These are phyloP conservation scores for Archaeoteleia sp. DNA, from an alignment of 2,888 invertebrate genomes.

Conservation along the genomic window DNA sequence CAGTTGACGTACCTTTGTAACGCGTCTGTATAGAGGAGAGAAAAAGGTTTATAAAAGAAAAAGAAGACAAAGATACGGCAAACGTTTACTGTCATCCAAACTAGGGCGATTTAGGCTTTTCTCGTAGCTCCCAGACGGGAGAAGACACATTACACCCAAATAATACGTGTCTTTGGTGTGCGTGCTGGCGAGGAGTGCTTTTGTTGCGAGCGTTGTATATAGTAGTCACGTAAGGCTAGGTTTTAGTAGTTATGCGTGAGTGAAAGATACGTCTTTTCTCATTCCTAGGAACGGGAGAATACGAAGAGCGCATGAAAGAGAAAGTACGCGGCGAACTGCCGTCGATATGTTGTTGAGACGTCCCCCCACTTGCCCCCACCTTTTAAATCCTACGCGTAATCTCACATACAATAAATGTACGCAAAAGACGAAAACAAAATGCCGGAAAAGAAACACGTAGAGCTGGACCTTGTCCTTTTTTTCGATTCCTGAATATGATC, in stretches of 20 bases:
- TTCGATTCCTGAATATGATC: too few relatives aligned
- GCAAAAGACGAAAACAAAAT: constrained; percentile 25
- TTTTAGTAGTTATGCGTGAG: constrained; percentile 24
- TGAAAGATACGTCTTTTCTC: constrained; percentile 34
- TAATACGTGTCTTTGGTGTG: constrained; percentile 30
- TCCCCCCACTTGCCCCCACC: constrained; percentile 56
- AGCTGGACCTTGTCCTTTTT: constrained; percentile 18
- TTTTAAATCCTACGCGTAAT: constrained; percentile 50
- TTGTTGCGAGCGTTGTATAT: constrained; percentile 49
- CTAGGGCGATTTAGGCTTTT: too few relatives aligned
- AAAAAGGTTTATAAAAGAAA: too few relatives aligned
- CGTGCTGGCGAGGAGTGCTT: constrained; percentile 18
- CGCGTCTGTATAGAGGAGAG: too few relatives aligned
- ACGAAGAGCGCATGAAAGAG: constrained; percentile 50
- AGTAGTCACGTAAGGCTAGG: constrained; percentile 36
- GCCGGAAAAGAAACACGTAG: constrained; percentile 26
- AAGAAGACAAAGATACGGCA: background rate
- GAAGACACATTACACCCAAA: background rate
- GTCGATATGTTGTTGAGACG: constrained; percentile 67
- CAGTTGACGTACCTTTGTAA: constrained; percentile 66
- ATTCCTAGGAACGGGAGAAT: constrained; percentile 37
- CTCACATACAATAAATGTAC: constrained; percentile 34
- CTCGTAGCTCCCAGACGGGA: too few relatives aligned
- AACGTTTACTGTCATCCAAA: background rate
- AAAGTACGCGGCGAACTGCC: constrained; percentile 64